Conservation (phyloP, 2,888 invertebrate species). For the Hemicrepidius hirtus region DNA sequence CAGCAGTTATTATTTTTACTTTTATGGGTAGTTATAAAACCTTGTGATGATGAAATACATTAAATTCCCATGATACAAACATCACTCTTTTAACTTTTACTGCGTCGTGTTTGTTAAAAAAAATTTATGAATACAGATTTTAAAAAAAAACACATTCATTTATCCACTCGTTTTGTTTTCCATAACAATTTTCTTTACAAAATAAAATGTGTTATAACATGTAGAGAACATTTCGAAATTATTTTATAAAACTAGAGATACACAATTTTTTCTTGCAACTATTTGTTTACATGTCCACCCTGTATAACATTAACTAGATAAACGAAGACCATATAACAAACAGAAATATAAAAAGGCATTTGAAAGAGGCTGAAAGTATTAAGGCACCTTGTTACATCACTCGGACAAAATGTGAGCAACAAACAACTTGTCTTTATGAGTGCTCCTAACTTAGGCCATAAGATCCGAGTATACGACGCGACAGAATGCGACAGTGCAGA, state of each 20-base stretch:
- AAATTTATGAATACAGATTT: background rate
- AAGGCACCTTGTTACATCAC: slow-evolving; percentile 5
- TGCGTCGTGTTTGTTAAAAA: background rate
- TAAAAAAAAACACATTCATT: background rate
- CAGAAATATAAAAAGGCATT: background rate
- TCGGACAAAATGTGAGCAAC: slow-evolving; percentile 31
- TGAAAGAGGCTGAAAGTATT: background rate
- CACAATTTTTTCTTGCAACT: too few species aligned
- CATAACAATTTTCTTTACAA: too few species aligned
- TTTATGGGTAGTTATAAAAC: slow-evolving; percentile 12
- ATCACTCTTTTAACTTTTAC: background rate
- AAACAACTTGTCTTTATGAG: slow-evolving; percentile 30
- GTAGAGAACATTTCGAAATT: too few species aligned
- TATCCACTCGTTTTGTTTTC: too few species aligned
- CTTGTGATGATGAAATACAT: slow-evolving; percentile 5
- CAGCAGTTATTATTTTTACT: slow-evolving; percentile 28
- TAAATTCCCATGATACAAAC: slow-evolving; percentile 2
- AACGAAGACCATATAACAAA: background rate
- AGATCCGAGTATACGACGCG: slow-evolving; percentile 25
- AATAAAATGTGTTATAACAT: too few species aligned
- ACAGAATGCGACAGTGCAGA: slow-evolving; percentile 22
- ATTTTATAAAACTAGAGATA: too few species aligned
- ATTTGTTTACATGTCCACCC: too few species aligned
- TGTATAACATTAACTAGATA: too few species aligned
- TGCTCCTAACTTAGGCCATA: slow-evolving; percentile 13